phyloP scores from a whole-genome alignment of 64 coral and sea anemone genomes.

The Orbicella faveolata region DNA sequence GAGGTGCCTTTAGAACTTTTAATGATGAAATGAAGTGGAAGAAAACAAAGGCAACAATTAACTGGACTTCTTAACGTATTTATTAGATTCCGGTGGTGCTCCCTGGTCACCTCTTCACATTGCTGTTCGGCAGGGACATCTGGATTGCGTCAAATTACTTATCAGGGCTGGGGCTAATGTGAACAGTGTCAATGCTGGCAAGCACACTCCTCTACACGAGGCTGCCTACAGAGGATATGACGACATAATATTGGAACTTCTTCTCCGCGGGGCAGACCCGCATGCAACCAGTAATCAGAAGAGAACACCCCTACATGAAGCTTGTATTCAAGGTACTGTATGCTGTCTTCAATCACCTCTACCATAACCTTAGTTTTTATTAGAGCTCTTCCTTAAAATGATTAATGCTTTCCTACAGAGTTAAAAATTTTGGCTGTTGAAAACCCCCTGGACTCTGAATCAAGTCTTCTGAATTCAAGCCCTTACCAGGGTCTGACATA shows the following conservation, averaged over 20 bases:
- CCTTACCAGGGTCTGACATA: too few relatives aligned
- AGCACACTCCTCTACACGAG: conserved; percentile 89
- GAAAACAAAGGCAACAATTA: background rate
- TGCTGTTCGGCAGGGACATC: conserved; percentile 75
- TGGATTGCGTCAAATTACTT: conserved; percentile 81
- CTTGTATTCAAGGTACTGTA: conserved; percentile 85
- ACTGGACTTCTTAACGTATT: background rate
- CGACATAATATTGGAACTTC: conserved; percentile 55
- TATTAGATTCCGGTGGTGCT: conserved; percentile 71
- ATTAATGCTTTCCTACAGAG: too few relatives aligned
- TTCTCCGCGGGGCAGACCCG: conserved; percentile 71
- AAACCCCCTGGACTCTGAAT: too few relatives aligned
- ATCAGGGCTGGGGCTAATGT: conserved; percentile 82
- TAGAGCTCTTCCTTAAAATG: too few relatives aligned
- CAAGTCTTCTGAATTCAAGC: too few relatives aligned
- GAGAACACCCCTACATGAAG: conserved; percentile 94
- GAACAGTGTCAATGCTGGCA: conserved; percentile 84
- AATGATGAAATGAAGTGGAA: too few relatives aligned
- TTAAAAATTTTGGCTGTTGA: too few relatives aligned
- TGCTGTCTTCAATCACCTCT: too few relatives aligned
- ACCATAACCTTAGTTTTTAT: too few relatives aligned
- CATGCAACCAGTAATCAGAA: conserved; percentile 88
- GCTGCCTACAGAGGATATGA: conserved; percentile 89
- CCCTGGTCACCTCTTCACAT: conserved; percentile 98
- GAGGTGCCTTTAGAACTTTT: too few relatives aligned